Evolutionary conservation across 1,140 invertebrate species (phyloP), one percentile per base, ranked within the genome.

Genomic region (Aphaenogaster floridana): DNA sequence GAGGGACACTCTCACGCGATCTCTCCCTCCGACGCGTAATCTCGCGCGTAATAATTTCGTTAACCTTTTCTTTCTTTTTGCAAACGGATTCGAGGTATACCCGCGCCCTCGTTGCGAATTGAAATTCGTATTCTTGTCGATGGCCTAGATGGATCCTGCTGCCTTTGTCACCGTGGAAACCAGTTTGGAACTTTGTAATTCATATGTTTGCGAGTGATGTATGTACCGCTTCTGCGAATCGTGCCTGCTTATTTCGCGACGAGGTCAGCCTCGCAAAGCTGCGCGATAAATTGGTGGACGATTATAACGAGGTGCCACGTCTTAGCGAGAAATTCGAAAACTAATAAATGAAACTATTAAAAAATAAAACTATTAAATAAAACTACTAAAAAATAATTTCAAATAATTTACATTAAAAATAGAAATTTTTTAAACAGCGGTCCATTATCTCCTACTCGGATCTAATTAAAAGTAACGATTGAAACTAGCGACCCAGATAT

Each of bases 151-250:
- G 42, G 66, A 63, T 13, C 42, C 45, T 34, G 15, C 15, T 39
- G 76, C 15, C 52, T 84, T 76, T 76, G 69, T 76, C 57, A n/a
- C 34, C 80, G 80, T 42, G 15, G 69, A 61, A 76, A 84, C 80
- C 69, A 74, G 80, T 84, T 84, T 84, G 68, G 69, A 50, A 84
- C 54, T 61, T 76, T 50, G 80, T 74, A 76, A 84, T 76, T 72
- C 57, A 42, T 71, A 48, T 11, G 52, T 84, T 76, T 42, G 39
- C 69, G 54, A 34, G 52, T 83, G 80, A 83, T 83, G 50, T 81
- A 81, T 81, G 68, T 63, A 74, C 28, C 36, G 69, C 52, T 83
- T 74, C 57, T 59, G 68, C 68, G 80, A 83, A 72, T 83, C 52
- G 50, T 74, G 39, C 68, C 39, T 59, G 80, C 68, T 74, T 83